Evolutionary conservation across 2,113 vertebrate species (phyloP), one percentile per base, ranked within the genome.

Genomic region (Elephantulus edwardii): DNA sequence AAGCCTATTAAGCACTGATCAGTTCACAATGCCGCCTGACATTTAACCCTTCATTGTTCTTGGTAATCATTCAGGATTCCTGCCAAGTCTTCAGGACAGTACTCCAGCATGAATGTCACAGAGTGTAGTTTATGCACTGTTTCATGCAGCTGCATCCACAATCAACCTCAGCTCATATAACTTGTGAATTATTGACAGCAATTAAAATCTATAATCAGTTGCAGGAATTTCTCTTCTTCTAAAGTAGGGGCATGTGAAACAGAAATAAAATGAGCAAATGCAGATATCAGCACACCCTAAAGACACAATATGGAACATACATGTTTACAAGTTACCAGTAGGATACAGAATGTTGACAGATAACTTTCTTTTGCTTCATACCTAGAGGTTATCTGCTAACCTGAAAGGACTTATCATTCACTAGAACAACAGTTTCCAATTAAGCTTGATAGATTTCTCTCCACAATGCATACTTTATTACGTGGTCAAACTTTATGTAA

Each of bases 41-140:
- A 84, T 78, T 94, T 97, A 98, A 97, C 96, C 96, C 97, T 93
- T 95, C 80, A 96, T 93, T 95, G 93, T 94, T 93, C 77, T 66
- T 58, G 90, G 77, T 71, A 86, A 96, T 95, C 94, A 93, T 84
- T 72, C 91, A 95, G 91, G 94, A 42, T 64, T 83, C 82, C 88
- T 60, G 44, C 68, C 87, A 93, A 93, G 50, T 54, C 78, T 66
- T 72, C 52, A 75, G 83, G 66, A 86, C 83, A 89, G 64, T 33
- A 50, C 68, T 81, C 46, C 14, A 76, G 50, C 22, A 13, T 81
- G 44, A 58, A 58, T 24, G 79, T 46, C 68, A 44, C 0, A 33
- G 79, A 83, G 62, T 92, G 91, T 93, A 88, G 81, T 72, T 95
- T 92, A 94, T 46, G 81, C 92, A 88, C 60, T 90, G 80, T 77